Percentiles rank a stretch among this genome's conserved stretches.
phyloP scores from a whole-genome alignment of 2,797 vertebrate species.

The Ptychadena robeensis region DNA sequence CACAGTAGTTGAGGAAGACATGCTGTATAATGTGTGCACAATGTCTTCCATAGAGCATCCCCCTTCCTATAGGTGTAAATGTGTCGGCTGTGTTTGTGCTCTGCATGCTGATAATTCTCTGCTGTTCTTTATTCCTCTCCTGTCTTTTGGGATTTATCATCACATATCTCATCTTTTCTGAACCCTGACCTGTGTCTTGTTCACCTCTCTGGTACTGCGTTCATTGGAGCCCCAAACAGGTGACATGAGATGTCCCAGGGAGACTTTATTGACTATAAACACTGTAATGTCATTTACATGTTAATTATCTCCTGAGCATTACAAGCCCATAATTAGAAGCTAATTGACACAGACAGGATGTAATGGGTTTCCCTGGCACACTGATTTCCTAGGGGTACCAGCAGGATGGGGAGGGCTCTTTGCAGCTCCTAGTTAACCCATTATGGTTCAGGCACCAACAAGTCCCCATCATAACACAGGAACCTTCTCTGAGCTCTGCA shows the following conservation, averaged over 20 bases:
- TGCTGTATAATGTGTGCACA: too few relatives aligned
- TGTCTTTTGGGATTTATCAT: too few relatives aligned
- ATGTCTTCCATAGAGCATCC: too few relatives aligned
- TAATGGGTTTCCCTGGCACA: conserved; percentile 59
- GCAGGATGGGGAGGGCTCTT: conserved; percentile 10
- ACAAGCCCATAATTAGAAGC: conserved; percentile 59
- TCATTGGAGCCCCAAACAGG: not conserved
- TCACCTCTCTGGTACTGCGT: not conserved
- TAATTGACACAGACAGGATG: conserved; percentile 60
- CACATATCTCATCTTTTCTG: too few relatives aligned
- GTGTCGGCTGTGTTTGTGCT: too few relatives aligned
- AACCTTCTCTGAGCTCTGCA: too few relatives aligned
- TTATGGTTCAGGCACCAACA: conserved; percentile 11
- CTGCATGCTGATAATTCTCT: too few relatives aligned
- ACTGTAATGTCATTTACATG: conserved; percentile 62
- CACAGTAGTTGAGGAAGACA: too few relatives aligned
- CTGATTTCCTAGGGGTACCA: conserved; percentile 55
- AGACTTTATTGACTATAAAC: conserved; percentile 61
- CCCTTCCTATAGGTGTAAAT: too few relatives aligned
- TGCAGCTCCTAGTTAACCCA: conserved; percentile 29
- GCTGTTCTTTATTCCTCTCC: too few relatives aligned
- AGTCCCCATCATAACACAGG: too few relatives aligned
- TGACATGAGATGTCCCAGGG: conserved; percentile 41
- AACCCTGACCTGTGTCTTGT: not conserved
- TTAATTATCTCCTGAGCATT: conserved; percentile 59